Evolutionary conservation across 1,140 invertebrate genomes (phyloP).

Genomic region (Zaprionus lachaisei): DNA sequence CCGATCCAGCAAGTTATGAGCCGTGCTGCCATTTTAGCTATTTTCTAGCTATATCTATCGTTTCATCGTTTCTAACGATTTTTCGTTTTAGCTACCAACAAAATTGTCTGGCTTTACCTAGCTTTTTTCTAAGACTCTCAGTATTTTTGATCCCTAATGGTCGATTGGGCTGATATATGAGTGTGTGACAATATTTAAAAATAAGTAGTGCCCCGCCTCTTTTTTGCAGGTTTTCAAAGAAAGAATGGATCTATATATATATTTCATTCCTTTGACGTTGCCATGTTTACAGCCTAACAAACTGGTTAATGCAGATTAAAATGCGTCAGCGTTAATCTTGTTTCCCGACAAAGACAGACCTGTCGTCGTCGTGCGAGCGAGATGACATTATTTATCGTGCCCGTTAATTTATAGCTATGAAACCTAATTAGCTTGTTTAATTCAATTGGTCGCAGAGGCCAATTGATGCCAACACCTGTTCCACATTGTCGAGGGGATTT

Average conservation of each 20-base stretch:
- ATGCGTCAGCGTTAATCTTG: neutral
- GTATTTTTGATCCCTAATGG: too few species aligned
- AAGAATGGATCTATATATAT: neutral
- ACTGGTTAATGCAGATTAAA: neutral
- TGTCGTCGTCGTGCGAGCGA: neutral
- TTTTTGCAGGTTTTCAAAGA: too few species aligned
- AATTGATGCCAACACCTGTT: constrained; percentile 47
- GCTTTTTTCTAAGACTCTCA: too few species aligned
- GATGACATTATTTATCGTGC: neutral
- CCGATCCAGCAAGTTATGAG: too few species aligned
- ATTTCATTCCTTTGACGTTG: neutral
- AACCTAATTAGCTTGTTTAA: constrained; percentile 74
- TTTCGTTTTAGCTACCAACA: too few species aligned
- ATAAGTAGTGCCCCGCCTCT: too few species aligned
- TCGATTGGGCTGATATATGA: too few species aligned
- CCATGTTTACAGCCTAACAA: neutral
- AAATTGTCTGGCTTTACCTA: too few species aligned
- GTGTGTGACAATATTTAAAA: too few species aligned
- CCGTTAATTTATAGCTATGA: constrained; percentile 50
- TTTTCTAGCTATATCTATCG: too few species aligned
- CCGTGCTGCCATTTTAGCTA: too few species aligned
- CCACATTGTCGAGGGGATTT: constrained; percentile 14
- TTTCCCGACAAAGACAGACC: neutral
- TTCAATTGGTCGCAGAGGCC: constrained; percentile 45
- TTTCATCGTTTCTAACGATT: too few species aligned